Evolutionary conservation across 2,888 invertebrate species (phyloP), one percentile per base, ranked within the genome.

Genomic region (Pachydiplax longipennis): DNA sequence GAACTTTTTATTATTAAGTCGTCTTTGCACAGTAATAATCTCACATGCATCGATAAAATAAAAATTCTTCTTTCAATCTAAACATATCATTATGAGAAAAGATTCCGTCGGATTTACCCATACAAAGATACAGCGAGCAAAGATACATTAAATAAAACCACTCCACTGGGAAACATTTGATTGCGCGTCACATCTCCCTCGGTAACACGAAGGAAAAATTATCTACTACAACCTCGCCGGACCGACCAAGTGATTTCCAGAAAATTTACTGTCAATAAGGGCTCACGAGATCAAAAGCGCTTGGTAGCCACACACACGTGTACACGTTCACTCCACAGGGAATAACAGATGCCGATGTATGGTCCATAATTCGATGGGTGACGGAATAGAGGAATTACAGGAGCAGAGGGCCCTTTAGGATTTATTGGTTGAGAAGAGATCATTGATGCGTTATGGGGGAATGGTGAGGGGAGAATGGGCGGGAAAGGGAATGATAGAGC

Each of bases 341-440:
- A 65, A 65, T 87, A 87, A 65, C 65, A 25, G 58, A 61, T 61
- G 83, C 58, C 58, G 31, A 35, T 35, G 83, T 53, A 35, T 48
- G 35, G 83, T 22, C 58, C 83, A 83, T 83, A 83, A 87, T 87
- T 87, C 87, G 61, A 35, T 61, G 61, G 35, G 37, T 37, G 87
- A 87, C 87, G 65, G 87, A 37, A 58, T 65, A n/a, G 35, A 87
- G 58, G 83, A 58, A 83, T 83, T 83, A 31, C 35, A 35, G 83
- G 22, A 65, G 87, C 58, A 35, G 58, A 65, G n/a, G 40, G 81
- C 87, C 87, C 58, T 87, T 31, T 37, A 87, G 87, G 87, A 87
- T 87, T 87, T 65, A 87, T 87, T 22, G 61, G 87, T 61, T 22
- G 87, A 87, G 87, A 87, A 87, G 58, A 87, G 87, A 61, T 87